These are phyloP conservation scores for Sardina pilchardus DNA, from an alignment of 2,113 vertebrate species.

Conservation along the genomic window DNA sequence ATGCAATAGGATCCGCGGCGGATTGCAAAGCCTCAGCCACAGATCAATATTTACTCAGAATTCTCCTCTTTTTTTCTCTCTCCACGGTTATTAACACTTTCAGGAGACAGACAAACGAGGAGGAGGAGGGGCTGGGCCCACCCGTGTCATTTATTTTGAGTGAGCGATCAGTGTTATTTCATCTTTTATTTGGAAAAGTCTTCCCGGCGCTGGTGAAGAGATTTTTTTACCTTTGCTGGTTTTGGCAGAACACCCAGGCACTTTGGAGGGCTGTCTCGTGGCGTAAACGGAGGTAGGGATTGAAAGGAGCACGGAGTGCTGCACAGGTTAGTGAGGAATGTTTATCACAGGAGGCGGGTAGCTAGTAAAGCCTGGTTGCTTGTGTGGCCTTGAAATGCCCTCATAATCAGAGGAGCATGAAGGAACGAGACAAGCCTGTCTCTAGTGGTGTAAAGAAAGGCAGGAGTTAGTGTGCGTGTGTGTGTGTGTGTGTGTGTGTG, in stretches of 20 bases:
- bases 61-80: background rate
- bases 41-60: conserved; percentile 32
- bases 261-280: background rate
- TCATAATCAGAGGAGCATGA: background rate
- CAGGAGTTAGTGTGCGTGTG: background rate
- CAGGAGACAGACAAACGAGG: background rate
- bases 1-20: background rate
- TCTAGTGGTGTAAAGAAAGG: background rate
- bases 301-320: background rate
- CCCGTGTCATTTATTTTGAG: background rate
- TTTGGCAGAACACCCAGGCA: background rate
- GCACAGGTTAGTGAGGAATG: background rate
- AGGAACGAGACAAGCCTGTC: background rate
- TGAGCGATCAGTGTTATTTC: background rate
- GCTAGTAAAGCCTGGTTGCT: background rate
- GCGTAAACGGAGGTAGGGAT: background rate
- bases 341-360: background rate
- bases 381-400: background rate
- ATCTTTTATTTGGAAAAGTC: background rate
- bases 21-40: background rate
- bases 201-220: background rate
- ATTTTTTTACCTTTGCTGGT: background rate
- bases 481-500: conserved; percentile 10
- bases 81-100: conserved; percentile 21
- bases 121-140: background rate